Evolutionary conservation across 2,113 vertebrate genomes (phyloP).

Genomic region (Pterophyllum scalare): DNA sequence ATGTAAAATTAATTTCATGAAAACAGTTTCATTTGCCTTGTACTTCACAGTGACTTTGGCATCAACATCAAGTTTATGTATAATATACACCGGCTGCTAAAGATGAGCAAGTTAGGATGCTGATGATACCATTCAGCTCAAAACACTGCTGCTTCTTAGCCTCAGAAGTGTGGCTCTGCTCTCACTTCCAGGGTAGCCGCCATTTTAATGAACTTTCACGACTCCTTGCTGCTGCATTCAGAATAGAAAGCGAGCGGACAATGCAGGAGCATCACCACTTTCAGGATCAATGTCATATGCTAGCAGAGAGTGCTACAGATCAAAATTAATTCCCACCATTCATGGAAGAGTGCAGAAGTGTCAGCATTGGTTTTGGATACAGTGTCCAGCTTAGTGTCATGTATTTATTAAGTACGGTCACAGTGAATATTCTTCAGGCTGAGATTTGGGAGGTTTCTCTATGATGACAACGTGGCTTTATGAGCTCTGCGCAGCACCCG

Average conservation of each 20-base stretch:
- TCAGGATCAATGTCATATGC: background rate
- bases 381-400: background rate
- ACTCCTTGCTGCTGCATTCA: background rate
- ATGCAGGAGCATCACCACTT: background rate
- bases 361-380: background rate
- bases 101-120: background rate
- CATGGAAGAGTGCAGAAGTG: background rate
- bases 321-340: background rate
- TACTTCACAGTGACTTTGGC: background rate
- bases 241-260: background rate
- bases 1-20: background rate
- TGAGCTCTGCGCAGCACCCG: background rate
- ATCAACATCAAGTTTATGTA: background rate
- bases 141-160: background rate
- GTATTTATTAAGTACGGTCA: background rate
- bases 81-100: background rate
- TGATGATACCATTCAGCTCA: background rate
- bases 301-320: background rate
- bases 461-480: background rate
- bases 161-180: background rate
- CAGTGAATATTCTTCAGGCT: background rate
- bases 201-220: background rate
- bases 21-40: background rate
- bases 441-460: conserved; percentile 1
- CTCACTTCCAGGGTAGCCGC: background rate